phyloP scores from a whole-genome alignment of 2,888 invertebrate species.

The Pilophorus perplexus region DNA sequence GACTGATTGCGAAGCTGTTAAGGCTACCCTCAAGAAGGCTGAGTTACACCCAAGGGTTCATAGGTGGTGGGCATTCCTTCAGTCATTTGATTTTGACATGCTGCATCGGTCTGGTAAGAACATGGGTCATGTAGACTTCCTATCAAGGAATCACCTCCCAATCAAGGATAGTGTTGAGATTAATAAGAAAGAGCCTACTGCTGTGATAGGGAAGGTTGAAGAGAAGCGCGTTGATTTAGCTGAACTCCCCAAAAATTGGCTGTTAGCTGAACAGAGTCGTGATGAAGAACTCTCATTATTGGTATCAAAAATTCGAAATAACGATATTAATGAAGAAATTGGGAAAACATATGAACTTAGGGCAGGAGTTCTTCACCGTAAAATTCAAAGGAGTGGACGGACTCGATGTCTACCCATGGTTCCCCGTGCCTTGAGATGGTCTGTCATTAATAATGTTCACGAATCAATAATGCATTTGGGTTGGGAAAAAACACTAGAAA shows the following conservation, averaged over 20 bases:
- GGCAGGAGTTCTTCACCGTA: not conserved
- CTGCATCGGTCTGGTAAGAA: not conserved
- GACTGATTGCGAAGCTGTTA: not conserved
- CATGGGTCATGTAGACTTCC: conserved; percentile 2
- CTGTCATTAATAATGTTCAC: no score
- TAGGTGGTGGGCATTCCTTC: not conserved
- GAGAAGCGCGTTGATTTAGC: not conserved
- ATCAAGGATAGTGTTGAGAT: no score
- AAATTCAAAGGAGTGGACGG: not conserved
- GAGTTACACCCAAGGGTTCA: not conserved
- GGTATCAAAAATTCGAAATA: not conserved
- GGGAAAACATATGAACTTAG: conserved; percentile 5
- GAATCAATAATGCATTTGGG: no score
- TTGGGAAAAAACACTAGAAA: no score
- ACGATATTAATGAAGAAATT: not conserved
- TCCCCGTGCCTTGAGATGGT: no score
- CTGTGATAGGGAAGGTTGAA: no score
- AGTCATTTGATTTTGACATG: not conserved
- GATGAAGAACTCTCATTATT: not conserved
- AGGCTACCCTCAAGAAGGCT: not conserved
- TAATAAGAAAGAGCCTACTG: no score
- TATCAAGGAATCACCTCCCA: not conserved
- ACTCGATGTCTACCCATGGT: not conserved
- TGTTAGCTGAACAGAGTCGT: not conserved
- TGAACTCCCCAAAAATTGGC: not conserved